Conservation (phyloP, 2,113 vertebrate species). For the Perognathus longimembris region DNA sequence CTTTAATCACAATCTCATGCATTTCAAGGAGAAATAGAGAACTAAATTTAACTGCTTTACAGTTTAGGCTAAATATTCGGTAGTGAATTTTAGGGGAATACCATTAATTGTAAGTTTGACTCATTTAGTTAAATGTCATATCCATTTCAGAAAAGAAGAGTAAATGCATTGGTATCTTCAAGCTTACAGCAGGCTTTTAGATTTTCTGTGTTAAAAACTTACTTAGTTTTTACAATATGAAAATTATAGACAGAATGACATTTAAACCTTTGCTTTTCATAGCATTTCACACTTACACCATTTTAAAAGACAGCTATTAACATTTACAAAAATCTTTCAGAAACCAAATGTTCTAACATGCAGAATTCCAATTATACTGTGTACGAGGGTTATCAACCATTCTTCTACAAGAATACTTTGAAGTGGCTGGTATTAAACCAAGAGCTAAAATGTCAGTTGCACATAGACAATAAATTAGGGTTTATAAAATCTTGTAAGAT, state of each 20-base stretch:
- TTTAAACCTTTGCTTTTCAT: slow-evolving; percentile 92
- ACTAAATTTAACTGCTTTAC: slow-evolving; percentile 45
- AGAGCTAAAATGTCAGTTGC: slow-evolving; percentile 90
- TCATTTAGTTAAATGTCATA: slow-evolving; percentile 81
- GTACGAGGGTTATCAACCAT: slow-evolving; percentile 88
- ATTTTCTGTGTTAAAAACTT: slow-evolving; percentile 81
- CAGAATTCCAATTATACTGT: slow-evolving; percentile 90
- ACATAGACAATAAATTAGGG: slow-evolving; percentile 90
- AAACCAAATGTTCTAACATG: slow-evolving; percentile 90
- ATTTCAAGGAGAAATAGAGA: slow-evolving; percentile 7
- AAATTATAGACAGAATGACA: slow-evolving; percentile 89
- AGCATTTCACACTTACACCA: slow-evolving; percentile 89
- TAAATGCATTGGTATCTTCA: slow-evolving; percentile 79
- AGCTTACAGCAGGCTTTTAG: slow-evolving; percentile 79
- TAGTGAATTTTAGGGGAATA: slow-evolving; percentile 66
- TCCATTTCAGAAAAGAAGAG: slow-evolving; percentile 81
- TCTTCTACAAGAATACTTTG: slow-evolving; percentile 89
- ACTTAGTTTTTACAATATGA: slow-evolving; percentile 87
- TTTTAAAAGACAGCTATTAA: slow-evolving; percentile 91
- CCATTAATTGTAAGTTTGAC: slow-evolving; percentile 72
- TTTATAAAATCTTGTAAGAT: slow-evolving; percentile 90
- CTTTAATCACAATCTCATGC: not conserved
- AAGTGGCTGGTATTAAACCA: slow-evolving; percentile 89
- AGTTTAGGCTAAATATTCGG: slow-evolving; percentile 58
- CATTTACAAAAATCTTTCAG: slow-evolving; percentile 91